phyloP scores from a whole-genome alignment of 1,140 invertebrate species.

The Drosophila trapezifrons region DNA sequence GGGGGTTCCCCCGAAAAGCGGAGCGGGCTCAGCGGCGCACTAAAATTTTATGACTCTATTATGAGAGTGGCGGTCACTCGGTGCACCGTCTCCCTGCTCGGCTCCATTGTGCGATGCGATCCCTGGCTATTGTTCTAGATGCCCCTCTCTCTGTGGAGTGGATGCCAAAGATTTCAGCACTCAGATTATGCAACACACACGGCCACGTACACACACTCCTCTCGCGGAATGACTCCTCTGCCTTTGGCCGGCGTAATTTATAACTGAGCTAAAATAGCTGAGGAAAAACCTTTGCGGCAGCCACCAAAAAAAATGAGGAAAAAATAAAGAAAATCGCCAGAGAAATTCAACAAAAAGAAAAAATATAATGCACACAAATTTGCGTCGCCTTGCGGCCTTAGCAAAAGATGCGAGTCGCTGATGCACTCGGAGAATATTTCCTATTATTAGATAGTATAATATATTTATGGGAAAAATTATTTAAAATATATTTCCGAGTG shows the following conservation, averaged over 20 bases:
- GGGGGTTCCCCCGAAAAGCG: slow-evolving; percentile 45
- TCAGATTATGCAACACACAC: slow-evolving; percentile 70
- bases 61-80: slow-evolving; percentile 76
- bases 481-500: background rate
- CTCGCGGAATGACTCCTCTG: slow-evolving; percentile 20
- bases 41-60: slow-evolving; percentile 83
- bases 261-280: slow-evolving; percentile 77
- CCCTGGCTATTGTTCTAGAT: slow-evolving; percentile 68
- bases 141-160: slow-evolving; percentile 45
- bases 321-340: slow-evolving; percentile 27
- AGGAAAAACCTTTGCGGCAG: slow-evolving; percentile 61
- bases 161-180: slow-evolving; percentile 75
- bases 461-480: no score
- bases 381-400: slow-evolving; percentile 51
- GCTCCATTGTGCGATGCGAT: slow-evolving; percentile 54
- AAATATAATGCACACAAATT: slow-evolving; percentile 73
- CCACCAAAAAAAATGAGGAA: slow-evolving; percentile 40
- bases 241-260: slow-evolving; percentile 73
- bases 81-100: slow-evolving; percentile 13
- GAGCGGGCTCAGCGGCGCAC: slow-evolving; percentile 63
- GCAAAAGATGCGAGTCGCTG: slow-evolving; percentile 19
- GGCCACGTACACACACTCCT: slow-evolving; percentile 39
- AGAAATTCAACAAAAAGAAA: slow-evolving; percentile 12
- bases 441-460: no score
- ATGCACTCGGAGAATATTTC: background rate